Base-by-base conservation (phyloP, 2,888 invertebrate species). In the Platycheirus albimanus region DNA sequence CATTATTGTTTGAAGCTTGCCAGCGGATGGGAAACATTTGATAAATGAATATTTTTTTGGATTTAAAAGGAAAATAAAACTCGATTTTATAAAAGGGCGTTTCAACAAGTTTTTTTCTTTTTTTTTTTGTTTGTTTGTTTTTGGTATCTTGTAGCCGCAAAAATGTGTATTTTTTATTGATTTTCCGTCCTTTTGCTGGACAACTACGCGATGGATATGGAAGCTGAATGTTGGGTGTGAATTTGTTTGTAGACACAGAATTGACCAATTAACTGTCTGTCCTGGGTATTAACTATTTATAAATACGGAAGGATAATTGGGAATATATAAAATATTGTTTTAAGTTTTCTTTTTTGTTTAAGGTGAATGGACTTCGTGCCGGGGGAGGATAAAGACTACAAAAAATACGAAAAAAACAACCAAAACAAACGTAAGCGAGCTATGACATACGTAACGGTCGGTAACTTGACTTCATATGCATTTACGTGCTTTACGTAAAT, bases 61-160 rank as follows among this genome's bases (percentile, higher is more conserved):
- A 36, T 8, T 51, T 7, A 38, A 54, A 56, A 8, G 5, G 30
- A 11, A 19, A 10, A 20, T 20, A 7, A 36, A 47, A 30, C 2
- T 19, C 13, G 15, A 33, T 33, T 24, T 47, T 5, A 52, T 17
- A 15, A 41, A 58, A 15, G 58, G 58, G 66, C 33, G 69, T 70
- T 71, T 77, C 81, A 81, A 81, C 81, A 81, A 81, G 81, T 81
- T 61, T 70, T 75, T 13, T 15, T 36, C 8, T 56, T 4, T 38
- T 3, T n/a, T n/a, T n/a, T n/a, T n/a, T n/a, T n/a, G n/a, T n/a
- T n/a, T 4, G 8, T 33, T 52, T 7, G 0, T 20, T 13, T 15
- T 5, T 24, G 10, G 10, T 41, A 45, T 49, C 28, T 52, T 24
- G 6, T 1, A 15, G 36, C 13, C 36, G 19, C 20, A 51, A 47